Evolutionary conservation across 2,113 vertebrate genomes (phyloP).

Genomic region (Lophius piscatorius): DNA sequence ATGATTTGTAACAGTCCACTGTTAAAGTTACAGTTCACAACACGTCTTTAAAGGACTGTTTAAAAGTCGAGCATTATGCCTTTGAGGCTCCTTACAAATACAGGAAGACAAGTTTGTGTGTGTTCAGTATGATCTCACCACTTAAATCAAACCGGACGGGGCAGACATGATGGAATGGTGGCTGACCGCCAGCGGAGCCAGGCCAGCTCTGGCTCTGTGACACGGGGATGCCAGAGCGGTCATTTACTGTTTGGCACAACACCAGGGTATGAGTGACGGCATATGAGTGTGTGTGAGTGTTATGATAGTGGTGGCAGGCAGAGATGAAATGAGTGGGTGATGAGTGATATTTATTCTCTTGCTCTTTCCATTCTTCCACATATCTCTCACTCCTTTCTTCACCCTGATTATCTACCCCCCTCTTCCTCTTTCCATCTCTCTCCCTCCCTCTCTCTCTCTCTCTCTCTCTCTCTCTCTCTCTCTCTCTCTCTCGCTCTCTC

Average conservation of each 20-base stretch:
- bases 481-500: too few relatives aligned
- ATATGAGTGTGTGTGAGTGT: constrained; percentile 26
- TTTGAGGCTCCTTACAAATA: background rate
- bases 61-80: too few relatives aligned
- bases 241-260: constrained; percentile 46
- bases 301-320: constrained; percentile 42
- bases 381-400: background rate
- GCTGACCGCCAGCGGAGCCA: constrained; percentile 34
- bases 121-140: background rate
- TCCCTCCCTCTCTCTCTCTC: too few relatives aligned
- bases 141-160: constrained; percentile 2
- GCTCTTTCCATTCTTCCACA: background rate
- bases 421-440: background rate
- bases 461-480: too few relatives aligned
- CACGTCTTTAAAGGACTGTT: too few relatives aligned
- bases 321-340: constrained; percentile 38
- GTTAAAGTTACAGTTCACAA: too few relatives aligned
- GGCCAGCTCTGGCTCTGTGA: constrained; percentile 36
- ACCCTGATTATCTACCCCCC: background rate
- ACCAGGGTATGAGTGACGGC: constrained; percentile 20
- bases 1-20: too few relatives aligned
- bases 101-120: constrained; percentile 1
- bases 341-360: background rate
- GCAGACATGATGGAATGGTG: background rate
- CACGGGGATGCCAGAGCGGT: constrained; percentile 26